Evolutionary conservation across 2,113 vertebrate species (phyloP).

Genomic region (Sula dactylatra): DNA sequence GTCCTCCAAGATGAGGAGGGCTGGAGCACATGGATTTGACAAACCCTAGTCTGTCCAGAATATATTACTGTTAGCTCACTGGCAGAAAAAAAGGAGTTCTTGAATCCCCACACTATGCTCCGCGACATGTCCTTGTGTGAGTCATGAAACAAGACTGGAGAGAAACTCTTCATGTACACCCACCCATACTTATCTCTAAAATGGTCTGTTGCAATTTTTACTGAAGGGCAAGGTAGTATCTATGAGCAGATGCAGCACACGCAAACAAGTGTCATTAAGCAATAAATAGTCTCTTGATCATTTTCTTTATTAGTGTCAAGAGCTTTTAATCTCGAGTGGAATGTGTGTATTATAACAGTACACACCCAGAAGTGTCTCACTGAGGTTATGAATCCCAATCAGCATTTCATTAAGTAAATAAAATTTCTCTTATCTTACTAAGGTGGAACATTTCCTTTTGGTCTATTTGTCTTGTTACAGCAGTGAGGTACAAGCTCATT

Average conservation of each 20-base stretch:
- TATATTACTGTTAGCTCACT: not conserved
- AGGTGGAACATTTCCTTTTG: not conserved
- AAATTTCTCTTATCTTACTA: not conserved
- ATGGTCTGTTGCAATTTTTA: not conserved
- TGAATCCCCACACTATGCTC: accelerated
- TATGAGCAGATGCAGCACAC: not conserved
- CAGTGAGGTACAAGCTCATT: not conserved
- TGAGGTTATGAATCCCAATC: not conserved
- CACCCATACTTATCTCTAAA: not conserved
- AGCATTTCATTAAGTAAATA: not conserved
- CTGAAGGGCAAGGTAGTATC: not conserved
- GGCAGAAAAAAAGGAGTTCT: not conserved
- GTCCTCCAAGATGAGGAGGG: not conserved
- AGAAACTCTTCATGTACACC: not conserved
- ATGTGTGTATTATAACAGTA: not conserved
- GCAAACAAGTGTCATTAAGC: not conserved
- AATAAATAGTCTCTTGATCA: not conserved
- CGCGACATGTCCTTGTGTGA: not conserved
- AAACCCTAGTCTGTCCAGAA: not conserved
- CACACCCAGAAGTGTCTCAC: conserved; percentile 29
- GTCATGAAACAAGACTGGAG: not conserved
- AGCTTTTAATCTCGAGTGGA: not conserved
- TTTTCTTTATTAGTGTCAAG: not conserved
- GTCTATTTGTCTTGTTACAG: not conserved
- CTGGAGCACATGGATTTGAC: not conserved